Base-by-base conservation (phyloP, 1,140 invertebrate species). In the Riptortus pedestris region DNA sequence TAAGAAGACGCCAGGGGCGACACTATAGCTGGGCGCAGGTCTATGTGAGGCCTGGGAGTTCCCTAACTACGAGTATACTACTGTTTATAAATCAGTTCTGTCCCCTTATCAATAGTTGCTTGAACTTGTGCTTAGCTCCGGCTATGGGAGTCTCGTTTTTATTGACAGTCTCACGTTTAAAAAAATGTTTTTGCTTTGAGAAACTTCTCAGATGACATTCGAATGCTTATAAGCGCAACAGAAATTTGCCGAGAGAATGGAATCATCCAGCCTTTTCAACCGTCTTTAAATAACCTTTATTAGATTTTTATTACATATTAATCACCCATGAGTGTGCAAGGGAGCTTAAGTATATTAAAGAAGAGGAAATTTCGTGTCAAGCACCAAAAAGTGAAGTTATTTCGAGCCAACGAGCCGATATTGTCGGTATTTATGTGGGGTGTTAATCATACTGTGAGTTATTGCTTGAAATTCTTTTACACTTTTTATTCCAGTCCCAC, bases 381-480 rank as follows among this genome's bases (percentile, higher is more conserved):
- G 77, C 91, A 94, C 78, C 95, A 96, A 77, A 98, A 98, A 81
- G 89, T 93, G 66, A 99, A 99, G 79, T 82, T 99, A 64, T 99
- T 99, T 79, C 84, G 96, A 73, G 94, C 96, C 24, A 98, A 94
- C 80, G 97, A 99, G 78, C 96, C 97, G 38, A 84, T 99, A 69
- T 81, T 99, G 29, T 97, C 93, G 71, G 96, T 99, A 67, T 96
- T 99, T 76, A 99, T 99, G 97, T 99, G 97, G 97, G 97, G 97
- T 71, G 90, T 99, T 66, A 99, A 99, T 82, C 94, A 99, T 76
- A 96, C 96, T 74, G 95, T 98, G 82, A 83, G 86, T 83, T 69
- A 27, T 52, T 59, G n/a, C n/a, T n/a, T n/a, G n/a, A n/a, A n/a
- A n/a, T n/a, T n/a, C n/a, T n/a, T n/a, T n/a, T n/a, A n/a, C n/a